Evolutionary conservation across 2,113 vertebrate species (phyloP).

Genomic region (Saccopteryx leptura): DNA sequence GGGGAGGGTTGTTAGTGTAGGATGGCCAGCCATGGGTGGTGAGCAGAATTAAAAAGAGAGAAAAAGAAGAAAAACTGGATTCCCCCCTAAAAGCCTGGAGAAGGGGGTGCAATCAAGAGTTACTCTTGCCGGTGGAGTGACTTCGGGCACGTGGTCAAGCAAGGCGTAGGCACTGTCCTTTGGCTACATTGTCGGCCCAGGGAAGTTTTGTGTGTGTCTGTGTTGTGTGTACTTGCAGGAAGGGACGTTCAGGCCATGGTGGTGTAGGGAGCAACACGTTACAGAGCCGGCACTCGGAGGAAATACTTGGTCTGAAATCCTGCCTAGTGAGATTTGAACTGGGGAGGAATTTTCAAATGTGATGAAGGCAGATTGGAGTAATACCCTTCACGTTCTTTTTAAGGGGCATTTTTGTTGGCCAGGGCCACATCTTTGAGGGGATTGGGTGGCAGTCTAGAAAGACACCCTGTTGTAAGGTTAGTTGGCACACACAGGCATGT

Average conservation of each 20-base stretch:
- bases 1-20: neutral
- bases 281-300: neutral
- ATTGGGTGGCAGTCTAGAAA: neutral
- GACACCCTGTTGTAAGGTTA: neutral
- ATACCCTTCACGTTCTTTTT: neutral
- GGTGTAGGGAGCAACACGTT: neutral
- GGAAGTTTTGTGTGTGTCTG: neutral
- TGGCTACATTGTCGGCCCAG: neutral
- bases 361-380: neutral
- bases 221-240: neutral
- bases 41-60: slow-evolving; percentile 29
- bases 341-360: neutral
- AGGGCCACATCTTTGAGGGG: neutral
- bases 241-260: neutral
- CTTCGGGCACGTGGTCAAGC: neutral
- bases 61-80: neutral
- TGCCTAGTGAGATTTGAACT: neutral
- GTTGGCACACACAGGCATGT: too few species aligned
- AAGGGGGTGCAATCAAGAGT: neutral
- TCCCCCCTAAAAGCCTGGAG: neutral
- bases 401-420: neutral
- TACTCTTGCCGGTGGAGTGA: neutral
- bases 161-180: neutral
- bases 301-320: neutral
- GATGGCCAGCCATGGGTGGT: neutral